Conservation (phyloP, 2,113 vertebrate genomes). For the Peromyscus polionotus region DNA sequence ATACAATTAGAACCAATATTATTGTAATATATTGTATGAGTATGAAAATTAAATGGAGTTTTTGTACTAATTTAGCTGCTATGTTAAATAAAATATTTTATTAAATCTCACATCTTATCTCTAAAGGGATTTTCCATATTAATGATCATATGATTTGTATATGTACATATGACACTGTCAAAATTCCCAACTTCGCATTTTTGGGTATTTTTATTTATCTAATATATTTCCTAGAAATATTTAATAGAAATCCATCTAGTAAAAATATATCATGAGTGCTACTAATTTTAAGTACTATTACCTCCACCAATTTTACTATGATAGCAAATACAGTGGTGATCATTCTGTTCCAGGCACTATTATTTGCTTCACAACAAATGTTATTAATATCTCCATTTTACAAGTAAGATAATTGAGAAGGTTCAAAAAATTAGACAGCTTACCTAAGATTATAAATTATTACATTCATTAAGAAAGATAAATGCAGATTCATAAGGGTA, state of each 20-base stretch:
- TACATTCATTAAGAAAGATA: neutral
- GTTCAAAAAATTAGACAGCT: neutral
- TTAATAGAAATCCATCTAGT: neutral
- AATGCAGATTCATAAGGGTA: neutral
- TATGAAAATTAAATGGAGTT: neutral
- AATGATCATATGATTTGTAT: neutral
- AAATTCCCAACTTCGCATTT: neutral
- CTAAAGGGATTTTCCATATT: constrained; percentile 19
- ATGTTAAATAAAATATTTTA: neutral
- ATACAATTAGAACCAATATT: neutral
- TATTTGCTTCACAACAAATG: neutral
- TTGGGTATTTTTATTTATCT: neutral
- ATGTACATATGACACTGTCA: neutral
- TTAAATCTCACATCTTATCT: neutral
- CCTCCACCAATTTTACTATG: neutral
- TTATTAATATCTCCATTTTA: neutral
- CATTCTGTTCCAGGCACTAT: neutral
- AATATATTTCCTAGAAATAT: neutral
- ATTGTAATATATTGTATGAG: neutral
- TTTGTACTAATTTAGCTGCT: neutral
- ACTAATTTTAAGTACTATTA: constrained; percentile 9
- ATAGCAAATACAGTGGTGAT: neutral
- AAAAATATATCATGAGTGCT: neutral
- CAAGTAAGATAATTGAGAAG: neutral
- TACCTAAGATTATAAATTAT: neutral